These are phyloP conservation scores for Danio tinwini DNA, from an alignment of 2,797 vertebrate genomes.

Conservation along the genomic window DNA sequence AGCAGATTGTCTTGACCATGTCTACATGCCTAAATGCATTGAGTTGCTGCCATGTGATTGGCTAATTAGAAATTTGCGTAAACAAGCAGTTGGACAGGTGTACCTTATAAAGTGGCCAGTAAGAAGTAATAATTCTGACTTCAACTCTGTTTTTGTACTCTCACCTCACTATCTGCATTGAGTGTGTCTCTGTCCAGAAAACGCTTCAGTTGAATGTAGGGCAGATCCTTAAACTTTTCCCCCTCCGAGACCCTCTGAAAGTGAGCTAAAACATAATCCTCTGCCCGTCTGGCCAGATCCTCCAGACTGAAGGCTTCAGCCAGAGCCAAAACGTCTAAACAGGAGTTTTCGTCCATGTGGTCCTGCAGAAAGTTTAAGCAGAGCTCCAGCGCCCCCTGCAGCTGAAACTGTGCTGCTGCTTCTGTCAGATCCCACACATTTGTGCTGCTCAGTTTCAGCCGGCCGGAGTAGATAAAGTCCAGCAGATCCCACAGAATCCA, in stretches of 20 bases:
- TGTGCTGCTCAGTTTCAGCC: conserved; percentile 71
- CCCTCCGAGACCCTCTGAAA: conserved; percentile 71
- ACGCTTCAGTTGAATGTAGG: conserved; percentile 67
- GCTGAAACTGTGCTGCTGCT: conserved; percentile 79
- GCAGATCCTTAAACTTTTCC: conserved; percentile 75
- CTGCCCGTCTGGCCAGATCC: conserved; percentile 67
- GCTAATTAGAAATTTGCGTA: too few species aligned
- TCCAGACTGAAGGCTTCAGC: conserved; percentile 71
- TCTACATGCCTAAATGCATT: too few species aligned
- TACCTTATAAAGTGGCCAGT: too few species aligned
- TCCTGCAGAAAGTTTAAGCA: conserved; percentile 75
- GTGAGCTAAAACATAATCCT: conserved; percentile 73
- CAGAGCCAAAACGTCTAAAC: conserved; percentile 72
- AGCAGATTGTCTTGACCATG: too few species aligned
- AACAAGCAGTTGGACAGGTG: too few species aligned
- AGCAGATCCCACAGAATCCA: conserved; percentile 69
- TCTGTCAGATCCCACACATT: conserved; percentile 75
- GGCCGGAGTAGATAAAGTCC: conserved; percentile 78
- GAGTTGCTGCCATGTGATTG: too few species aligned
- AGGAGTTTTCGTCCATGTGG: conserved; percentile 70
- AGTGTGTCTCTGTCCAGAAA: conserved; percentile 76
- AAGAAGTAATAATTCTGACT: too few species aligned
- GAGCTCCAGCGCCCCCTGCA: conserved; percentile 78
- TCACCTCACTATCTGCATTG: conserved; percentile 72
- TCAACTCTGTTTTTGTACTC: background rate